A percentile compares a stretch with the other conserved stretches of the same genome.
These are phyloP conservation scores for Cheilosia variabilis DNA, from an alignment of 2,888 invertebrate species.

Conservation along the genomic window DNA sequence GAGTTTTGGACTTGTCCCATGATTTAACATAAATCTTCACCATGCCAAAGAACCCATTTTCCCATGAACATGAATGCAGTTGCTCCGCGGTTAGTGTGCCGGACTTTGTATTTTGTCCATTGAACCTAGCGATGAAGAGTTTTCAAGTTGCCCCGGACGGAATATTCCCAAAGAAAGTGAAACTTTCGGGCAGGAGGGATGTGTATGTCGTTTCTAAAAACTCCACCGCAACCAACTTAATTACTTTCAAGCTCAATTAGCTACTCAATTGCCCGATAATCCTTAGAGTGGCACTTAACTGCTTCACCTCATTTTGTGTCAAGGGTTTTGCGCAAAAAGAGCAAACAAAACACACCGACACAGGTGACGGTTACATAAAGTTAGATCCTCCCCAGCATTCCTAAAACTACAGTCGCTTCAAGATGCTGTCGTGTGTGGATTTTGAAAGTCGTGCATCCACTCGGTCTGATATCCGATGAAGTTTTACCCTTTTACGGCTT, in stretches of 20 bases:
- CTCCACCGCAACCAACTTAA: slow-evolving; percentile 69
- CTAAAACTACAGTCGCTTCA: not conserved
- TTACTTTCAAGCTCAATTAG: slow-evolving; percentile 76
- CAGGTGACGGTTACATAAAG: slow-evolving; percentile 16
- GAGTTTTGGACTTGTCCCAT: too few species aligned
- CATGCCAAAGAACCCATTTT: too few species aligned
- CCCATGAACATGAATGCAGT: too few species aligned
- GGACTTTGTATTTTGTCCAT: too few species aligned
- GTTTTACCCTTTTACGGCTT: slow-evolving; percentile 65
- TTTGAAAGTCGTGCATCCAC: slow-evolving; percentile 49
- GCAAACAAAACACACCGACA: slow-evolving; percentile 58
- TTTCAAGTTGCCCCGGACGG: too few species aligned
- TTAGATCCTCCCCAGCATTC: too few species aligned
- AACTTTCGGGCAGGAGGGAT: not conserved
- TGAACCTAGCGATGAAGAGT: too few species aligned
- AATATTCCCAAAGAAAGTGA: not conserved
- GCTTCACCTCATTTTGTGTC: slow-evolving; percentile 67
- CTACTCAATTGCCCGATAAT: slow-evolving; percentile 74
- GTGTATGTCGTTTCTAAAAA: slow-evolving; percentile 26
- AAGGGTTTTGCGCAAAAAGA: slow-evolving; percentile 61
- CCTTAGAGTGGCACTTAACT: slow-evolving; percentile 71
- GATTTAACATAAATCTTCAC: too few species aligned
- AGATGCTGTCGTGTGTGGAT: slow-evolving; percentile 42
- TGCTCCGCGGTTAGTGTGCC: too few species aligned
- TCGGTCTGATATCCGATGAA: slow-evolving; percentile 55